Evolutionary conservation across 2,888 invertebrate genomes (phyloP).

Genomic region (Pyrochroa serraticornis): DNA sequence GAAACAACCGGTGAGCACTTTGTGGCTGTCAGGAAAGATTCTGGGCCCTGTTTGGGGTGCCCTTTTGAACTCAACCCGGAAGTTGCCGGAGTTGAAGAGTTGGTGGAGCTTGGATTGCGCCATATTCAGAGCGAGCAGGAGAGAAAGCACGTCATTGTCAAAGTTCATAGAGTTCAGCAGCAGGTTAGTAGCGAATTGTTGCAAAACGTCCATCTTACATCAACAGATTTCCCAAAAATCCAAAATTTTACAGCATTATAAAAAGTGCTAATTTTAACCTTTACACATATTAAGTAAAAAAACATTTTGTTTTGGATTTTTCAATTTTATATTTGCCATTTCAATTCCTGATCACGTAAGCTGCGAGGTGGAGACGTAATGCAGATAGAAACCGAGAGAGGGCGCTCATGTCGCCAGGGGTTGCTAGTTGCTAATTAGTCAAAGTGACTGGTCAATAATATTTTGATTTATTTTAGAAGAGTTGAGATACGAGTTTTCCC

Average conservation of each 20-base stretch:
- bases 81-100: slow-evolving; percentile 60
- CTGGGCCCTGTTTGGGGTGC: slow-evolving; percentile 61
- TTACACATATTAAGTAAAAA: background rate
- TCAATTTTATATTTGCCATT: too few relatives aligned
- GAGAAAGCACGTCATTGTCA: slow-evolving; percentile 56
- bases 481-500: too few relatives aligned
- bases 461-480: too few relatives aligned
- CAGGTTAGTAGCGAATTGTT: slow-evolving; percentile 61
- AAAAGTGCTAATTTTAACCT: background rate
- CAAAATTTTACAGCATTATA: background rate
- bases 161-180: slow-evolving; percentile 62
- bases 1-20: slow-evolving; percentile 62
- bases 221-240: background rate
- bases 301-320: too few relatives aligned
- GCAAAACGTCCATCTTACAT: background rate
- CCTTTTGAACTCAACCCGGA: slow-evolving; percentile 60
- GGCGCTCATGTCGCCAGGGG: too few relatives aligned
- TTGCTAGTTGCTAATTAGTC: too few relatives aligned
- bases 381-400: too few relatives aligned
- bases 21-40: slow-evolving; percentile 56
- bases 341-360: too few relatives aligned
- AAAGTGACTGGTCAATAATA: too few relatives aligned
- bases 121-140: slow-evolving; percentile 56
- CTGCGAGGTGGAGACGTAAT: too few relatives aligned
- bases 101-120: slow-evolving; percentile 60